phyloP scores from a whole-genome alignment of 2,888 invertebrate species.

The Mimas tiliae region DNA sequence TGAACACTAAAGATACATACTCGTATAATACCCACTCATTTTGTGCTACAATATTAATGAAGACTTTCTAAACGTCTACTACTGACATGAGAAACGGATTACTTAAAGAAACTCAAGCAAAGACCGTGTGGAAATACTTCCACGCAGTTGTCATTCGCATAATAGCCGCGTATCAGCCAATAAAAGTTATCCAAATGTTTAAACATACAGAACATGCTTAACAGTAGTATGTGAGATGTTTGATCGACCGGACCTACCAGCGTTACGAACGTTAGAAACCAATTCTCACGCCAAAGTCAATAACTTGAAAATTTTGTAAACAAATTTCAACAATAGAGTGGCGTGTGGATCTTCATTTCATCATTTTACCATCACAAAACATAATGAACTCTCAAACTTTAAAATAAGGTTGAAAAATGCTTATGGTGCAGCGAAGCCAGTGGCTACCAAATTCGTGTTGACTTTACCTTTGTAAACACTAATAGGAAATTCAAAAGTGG shows the following conservation, averaged over 20 bases:
- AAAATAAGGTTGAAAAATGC: constrained; percentile 37
- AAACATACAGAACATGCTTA: constrained; percentile 53
- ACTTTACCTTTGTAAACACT: constrained; percentile 82
- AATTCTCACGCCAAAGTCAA: constrained; percentile 84
- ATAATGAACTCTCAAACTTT: constrained; percentile 41
- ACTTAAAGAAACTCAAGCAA: background rate
- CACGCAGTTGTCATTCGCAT: constrained; percentile 12
- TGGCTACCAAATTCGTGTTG: constrained; percentile 72
- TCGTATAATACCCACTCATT: background rate
- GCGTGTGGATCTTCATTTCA: constrained; percentile 66
- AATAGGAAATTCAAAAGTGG: constrained; percentile 83
- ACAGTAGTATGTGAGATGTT: constrained; percentile 74
- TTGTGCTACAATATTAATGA: background rate
- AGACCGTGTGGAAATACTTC: constrained; percentile 26
- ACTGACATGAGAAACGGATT: background rate
- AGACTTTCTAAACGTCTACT: background rate
- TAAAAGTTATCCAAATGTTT: constrained; percentile 39
- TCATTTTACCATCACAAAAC: constrained; percentile 44
- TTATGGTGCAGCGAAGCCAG: constrained; percentile 55
- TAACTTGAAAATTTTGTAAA: constrained; percentile 76
- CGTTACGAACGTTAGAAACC: constrained; percentile 75
- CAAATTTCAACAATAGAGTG: constrained; percentile 74
- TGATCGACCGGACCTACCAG: constrained; percentile 77
- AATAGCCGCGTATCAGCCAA: constrained; percentile 28
- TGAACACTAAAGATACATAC: too few species aligned